Evolutionary conservation across 2,113 vertebrate species (phyloP).

Genomic region (Embiotoca jacksoni): DNA sequence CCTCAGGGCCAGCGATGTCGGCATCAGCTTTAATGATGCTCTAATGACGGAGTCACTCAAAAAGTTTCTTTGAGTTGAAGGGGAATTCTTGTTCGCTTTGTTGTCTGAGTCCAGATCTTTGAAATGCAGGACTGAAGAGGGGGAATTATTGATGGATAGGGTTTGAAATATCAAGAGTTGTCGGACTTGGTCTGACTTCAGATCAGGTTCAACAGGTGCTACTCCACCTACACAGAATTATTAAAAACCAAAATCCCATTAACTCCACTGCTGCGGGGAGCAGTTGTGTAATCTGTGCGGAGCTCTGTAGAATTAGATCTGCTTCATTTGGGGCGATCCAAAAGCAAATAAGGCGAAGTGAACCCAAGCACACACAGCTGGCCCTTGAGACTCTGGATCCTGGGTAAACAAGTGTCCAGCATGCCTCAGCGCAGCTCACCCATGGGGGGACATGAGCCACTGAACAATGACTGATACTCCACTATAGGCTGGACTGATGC

Average conservation of each 20-base stretch:
- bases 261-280: constrained; percentile 35
- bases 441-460: constrained; percentile 65
- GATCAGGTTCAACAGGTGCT: constrained; percentile 64
- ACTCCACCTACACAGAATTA: constrained; percentile 52
- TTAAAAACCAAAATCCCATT: constrained; percentile 53
- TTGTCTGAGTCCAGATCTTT: constrained; percentile 65
- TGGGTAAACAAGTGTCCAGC: constrained; percentile 84
- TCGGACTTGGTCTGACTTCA: constrained; percentile 44
- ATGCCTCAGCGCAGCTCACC: constrained; percentile 74
- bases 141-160: constrained; percentile 43
- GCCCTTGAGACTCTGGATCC: constrained; percentile 80
- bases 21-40: constrained; percentile 68
- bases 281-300: constrained; percentile 59
- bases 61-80: constrained; percentile 66
- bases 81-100: constrained; percentile 73
- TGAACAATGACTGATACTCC: constrained; percentile 78
- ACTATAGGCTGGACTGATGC: constrained; percentile 61
- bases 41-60: constrained; percentile 57
- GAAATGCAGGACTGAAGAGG: constrained; percentile 65
- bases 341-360: constrained; percentile 84
- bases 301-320: constrained; percentile 78
- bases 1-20: constrained; percentile 31
- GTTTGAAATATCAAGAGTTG: constrained; percentile 33
- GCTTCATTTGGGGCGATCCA: constrained; percentile 85
- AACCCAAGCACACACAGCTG: constrained; percentile 87